A percentile compares a stretch with the other conserved stretches of the same genome.
These are phyloP conservation scores for Micrasema longulum DNA, from an alignment of 1,140 invertebrate species.

Conservation along the genomic window DNA sequence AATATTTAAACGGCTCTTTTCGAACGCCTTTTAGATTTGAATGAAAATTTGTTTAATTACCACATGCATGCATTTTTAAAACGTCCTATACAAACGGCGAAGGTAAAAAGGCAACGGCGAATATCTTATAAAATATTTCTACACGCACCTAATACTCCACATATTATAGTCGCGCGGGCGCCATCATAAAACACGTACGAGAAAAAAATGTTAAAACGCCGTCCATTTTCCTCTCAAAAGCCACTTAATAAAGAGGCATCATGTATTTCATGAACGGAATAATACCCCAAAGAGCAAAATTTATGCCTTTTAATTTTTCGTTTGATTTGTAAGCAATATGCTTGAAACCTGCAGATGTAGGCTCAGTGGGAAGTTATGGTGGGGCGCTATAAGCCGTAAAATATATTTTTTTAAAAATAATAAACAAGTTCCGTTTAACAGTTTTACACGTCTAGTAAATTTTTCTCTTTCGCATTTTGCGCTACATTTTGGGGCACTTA, in stretches of 20 bases:
- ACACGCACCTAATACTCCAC: background rate
- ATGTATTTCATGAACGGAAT: background rate
- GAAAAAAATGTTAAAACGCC: constrained; percentile 5
- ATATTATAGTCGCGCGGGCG: background rate
- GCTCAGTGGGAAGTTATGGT: constrained; percentile 37
- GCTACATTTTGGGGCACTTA: constrained; percentile 35
- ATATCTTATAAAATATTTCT: too few species aligned
- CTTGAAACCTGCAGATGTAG: constrained; percentile 8
- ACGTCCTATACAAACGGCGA: too few species aligned
- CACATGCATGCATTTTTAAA: too few species aligned
- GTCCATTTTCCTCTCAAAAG: background rate
- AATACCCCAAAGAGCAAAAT: background rate
- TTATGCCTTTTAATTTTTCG: background rate
- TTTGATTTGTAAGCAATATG: constrained; percentile 1
- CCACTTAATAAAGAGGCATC: background rate
- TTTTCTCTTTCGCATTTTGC: constrained; percentile 34
- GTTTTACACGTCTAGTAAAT: constrained; percentile 47
- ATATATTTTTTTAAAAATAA: constrained; percentile 50
- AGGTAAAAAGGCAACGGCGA: too few species aligned
- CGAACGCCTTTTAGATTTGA: too few species aligned
- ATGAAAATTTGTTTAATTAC: too few species aligned
- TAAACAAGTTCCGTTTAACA: constrained; percentile 49
- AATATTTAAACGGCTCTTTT: too few species aligned
- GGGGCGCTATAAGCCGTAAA: constrained; percentile 39
- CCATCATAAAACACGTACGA: constrained; percentile 8